phyloP scores from a whole-genome alignment of 2,113 vertebrate genomes.

The Sorex araneus region DNA sequence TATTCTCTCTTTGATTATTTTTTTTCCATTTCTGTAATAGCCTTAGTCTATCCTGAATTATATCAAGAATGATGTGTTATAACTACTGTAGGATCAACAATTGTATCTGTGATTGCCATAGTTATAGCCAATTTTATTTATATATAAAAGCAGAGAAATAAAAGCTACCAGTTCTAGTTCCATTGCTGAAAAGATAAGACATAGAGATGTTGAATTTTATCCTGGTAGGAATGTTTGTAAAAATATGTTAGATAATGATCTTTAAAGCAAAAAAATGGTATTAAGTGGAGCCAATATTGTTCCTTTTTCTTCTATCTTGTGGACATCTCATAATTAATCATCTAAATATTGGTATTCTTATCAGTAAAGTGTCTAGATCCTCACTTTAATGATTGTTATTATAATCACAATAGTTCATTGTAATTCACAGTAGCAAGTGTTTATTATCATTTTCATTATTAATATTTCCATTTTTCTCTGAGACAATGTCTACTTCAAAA shows the following conservation, averaged over 20 bases:
- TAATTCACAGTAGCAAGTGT: not conserved
- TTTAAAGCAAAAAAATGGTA: not conserved
- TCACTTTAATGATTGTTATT: not conserved
- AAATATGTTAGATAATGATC: not conserved
- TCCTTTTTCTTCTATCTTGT: not conserved
- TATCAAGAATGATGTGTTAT: not conserved
- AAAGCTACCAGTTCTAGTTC: not conserved
- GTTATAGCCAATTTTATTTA: not conserved
- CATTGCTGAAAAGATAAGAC: not conserved
- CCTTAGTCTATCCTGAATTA: not conserved
- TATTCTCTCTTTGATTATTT: not conserved
- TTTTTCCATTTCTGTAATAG: not conserved
- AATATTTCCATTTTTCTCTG: not conserved
- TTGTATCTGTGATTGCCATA: not conserved
- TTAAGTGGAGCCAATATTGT: not conserved
- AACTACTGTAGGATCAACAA: not conserved
- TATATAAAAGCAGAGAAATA: constrained; percentile 5
- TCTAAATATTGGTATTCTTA: not conserved
- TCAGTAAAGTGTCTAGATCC: not conserved
- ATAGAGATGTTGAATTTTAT: not conserved
- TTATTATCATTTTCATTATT: not conserved
- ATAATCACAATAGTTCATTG: not conserved
- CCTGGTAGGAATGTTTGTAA: not conserved
- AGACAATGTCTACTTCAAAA: not conserved
- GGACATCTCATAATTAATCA: not conserved